These are phyloP conservation scores for Chironomus striatipennis DNA, from an alignment of 1,140 invertebrate species.

Conservation along the genomic window DNA sequence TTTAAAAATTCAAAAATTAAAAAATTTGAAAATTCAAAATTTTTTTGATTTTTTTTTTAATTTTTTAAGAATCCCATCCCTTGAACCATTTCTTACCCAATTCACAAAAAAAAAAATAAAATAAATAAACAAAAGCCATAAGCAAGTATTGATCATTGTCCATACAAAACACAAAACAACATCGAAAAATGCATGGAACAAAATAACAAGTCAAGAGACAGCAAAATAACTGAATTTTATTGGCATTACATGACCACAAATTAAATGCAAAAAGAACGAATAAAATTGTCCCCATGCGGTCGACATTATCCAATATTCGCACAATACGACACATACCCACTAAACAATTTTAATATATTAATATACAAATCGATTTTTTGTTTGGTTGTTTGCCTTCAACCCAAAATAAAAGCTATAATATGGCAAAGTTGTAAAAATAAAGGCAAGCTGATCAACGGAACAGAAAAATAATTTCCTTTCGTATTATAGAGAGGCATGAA, in stretches of 20 bases:
- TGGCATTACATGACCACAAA: conserved; percentile 21
- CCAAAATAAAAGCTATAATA: neutral
- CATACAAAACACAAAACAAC: neutral
- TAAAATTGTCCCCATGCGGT: conserved; percentile 17
- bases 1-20: too few relatives aligned
- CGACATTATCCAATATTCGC: neutral
- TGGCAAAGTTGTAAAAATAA: neutral
- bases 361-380: conserved; percentile 15
- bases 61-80: too few relatives aligned
- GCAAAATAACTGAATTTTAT: neutral
- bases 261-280: neutral
- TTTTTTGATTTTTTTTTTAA: too few relatives aligned
- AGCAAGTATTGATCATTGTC: neutral
- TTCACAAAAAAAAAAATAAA: too few relatives aligned
- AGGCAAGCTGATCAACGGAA: neutral
- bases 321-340: conserved; percentile 13
- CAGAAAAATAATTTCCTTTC: neutral
- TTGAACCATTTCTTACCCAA: too few relatives aligned
- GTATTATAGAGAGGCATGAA: neutral
- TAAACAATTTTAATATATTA: conserved; percentile 23
- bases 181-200: neutral
- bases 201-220: neutral
- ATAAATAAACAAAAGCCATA: neutral
- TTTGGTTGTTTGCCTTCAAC: neutral
- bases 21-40: too few relatives aligned